Evolutionary conservation across 2,113 vertebrate species (phyloP).

Genomic region (Prochilodus magdalenae): DNA sequence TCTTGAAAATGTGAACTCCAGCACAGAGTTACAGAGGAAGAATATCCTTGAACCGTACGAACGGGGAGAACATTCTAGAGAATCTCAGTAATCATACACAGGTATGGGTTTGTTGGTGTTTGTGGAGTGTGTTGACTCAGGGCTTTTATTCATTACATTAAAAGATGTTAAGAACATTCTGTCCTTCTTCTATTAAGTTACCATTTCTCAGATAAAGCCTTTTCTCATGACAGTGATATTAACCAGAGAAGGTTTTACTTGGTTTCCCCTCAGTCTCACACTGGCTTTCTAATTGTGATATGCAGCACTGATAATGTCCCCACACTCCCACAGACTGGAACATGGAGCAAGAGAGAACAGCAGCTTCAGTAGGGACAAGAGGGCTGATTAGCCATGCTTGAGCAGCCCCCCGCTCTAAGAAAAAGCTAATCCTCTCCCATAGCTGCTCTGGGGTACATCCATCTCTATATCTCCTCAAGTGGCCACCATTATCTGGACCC

Average conservation of each 20-base stretch:
- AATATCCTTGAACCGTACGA: too few species aligned
- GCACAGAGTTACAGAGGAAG: too few species aligned
- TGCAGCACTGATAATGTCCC: constrained; percentile 21
- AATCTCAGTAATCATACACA: neutral
- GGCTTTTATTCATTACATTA: neutral
- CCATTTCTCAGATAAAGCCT: neutral
- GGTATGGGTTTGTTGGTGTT: neutral
- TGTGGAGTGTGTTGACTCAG: neutral
- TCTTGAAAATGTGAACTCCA: neutral
- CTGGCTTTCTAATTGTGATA: neutral
- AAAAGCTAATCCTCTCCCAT: constrained; percentile 26
- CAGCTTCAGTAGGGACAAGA: constrained; percentile 18
- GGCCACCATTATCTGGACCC: constrained; percentile 45
- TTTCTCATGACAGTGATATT: neutral
- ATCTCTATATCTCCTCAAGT: constrained; percentile 40
- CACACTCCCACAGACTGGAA: constrained; percentile 6
- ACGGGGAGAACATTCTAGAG: neutral
- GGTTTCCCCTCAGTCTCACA: neutral
- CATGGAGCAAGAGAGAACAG: neutral
- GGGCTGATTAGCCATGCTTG: constrained; percentile 37
- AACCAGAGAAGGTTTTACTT: neutral
- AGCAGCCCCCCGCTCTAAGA: constrained; percentile 1
- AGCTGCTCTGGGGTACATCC: neutral
- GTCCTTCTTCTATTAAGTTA: neutral
- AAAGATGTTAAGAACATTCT: neutral